A percentile compares a stretch with the other conserved stretches of the same genome.
Conservation (phyloP, 2,797 vertebrate species). For the Euthynnus affinis region DNA sequence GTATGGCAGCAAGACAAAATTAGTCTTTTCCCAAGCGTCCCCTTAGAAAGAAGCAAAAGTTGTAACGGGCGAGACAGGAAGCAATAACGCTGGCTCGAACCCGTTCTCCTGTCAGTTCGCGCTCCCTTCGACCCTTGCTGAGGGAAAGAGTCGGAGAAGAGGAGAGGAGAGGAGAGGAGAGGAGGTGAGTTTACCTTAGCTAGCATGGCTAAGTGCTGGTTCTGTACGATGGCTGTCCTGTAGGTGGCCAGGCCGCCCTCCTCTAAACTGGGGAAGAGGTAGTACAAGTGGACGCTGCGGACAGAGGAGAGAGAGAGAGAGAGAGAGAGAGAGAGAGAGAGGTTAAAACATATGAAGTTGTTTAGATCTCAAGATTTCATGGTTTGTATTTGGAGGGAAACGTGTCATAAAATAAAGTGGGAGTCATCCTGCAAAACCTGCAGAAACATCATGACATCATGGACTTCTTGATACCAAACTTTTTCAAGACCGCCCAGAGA, state of each 20-base stretch:
- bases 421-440: too few species aligned
- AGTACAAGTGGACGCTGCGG: constrained; percentile 96
- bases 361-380: not conserved
- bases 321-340: too few species aligned
- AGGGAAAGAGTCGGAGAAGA: too few species aligned
- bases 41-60: constrained; percentile 60
- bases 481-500: constrained; percentile 30
- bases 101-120: constrained; percentile 41
- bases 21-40: constrained; percentile 61
- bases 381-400: too few species aligned
- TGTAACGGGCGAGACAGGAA: constrained; percentile 53
- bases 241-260: constrained; percentile 98
- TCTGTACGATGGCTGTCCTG: constrained; percentile 98
- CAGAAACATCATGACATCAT: too few species aligned
- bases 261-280: constrained; percentile 95
- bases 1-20: constrained; percentile 66
- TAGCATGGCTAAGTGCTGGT: constrained; percentile 98
- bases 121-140: too few species aligned
- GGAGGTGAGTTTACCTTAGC: constrained; percentile 94
- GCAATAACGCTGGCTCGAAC: constrained; percentile 55
- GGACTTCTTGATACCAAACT: too few species aligned
- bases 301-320: too few species aligned
- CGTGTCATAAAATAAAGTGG: too few species aligned
- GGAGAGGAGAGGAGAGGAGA: too few species aligned
- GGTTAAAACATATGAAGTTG: too few species aligned